Evolutionary conservation across 2,113 vertebrate species (phyloP).

Genomic region (Lagenorhynchus albirostris): DNA sequence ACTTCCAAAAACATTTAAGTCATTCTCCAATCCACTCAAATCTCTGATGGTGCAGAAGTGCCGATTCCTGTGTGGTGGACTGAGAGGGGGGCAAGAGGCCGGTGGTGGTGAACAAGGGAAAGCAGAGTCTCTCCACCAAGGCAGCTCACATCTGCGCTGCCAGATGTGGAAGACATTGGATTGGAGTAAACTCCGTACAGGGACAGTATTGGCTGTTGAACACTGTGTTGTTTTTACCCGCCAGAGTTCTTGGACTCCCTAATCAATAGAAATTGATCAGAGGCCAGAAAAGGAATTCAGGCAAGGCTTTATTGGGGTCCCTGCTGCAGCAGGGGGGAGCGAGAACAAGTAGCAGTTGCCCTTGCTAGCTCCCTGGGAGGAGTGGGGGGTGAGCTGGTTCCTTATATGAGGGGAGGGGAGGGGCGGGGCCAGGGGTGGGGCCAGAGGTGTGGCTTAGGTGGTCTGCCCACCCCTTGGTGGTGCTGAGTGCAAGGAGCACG

Average conservation of each 20-base stretch:
- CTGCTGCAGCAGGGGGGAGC: background rate
- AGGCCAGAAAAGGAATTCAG: background rate
- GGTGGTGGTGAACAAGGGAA: background rate
- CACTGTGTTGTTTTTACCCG: background rate
- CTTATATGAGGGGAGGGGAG: background rate
- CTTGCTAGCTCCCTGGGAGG: background rate
- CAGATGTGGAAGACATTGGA: accelerated
- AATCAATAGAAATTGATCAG: background rate
- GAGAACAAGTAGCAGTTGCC: no score
- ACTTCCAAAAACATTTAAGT: background rate
- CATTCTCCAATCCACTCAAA: background rate
- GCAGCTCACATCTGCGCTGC: background rate
- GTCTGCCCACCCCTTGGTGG: background rate
- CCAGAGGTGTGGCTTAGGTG: background rate
- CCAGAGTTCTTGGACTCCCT: background rate
- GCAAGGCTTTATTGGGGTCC: background rate
- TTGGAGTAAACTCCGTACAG: background rate
- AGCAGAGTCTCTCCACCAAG: background rate
- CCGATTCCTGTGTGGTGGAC: background rate
- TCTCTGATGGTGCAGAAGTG: background rate
- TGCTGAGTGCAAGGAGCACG: background rate
- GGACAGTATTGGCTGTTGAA: background rate
- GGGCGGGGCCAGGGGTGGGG: background rate
- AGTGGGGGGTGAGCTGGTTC: background rate
- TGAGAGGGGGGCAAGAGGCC: background rate